phyloP scores from a whole-genome alignment of 2,888 invertebrate species.

The Melanostoma scalare region DNA sequence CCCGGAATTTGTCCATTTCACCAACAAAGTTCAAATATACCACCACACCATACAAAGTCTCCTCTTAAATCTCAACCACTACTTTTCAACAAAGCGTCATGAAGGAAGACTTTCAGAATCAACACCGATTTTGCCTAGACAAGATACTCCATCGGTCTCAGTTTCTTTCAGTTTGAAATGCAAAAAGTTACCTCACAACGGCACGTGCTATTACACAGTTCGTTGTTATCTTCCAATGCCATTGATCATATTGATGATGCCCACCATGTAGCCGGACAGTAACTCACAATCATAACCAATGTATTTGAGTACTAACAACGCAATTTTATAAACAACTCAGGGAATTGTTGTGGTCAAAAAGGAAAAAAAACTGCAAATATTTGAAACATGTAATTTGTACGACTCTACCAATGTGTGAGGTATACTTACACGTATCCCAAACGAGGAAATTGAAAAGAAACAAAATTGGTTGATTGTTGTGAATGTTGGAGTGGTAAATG shows the following conservation, averaged over 20 bases:
- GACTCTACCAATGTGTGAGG: neutral
- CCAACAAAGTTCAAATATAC: no score
- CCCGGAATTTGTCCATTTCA: no score
- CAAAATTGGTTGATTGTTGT: conserved; percentile 22
- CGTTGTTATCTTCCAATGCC: conserved; percentile 14
- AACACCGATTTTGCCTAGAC: no score
- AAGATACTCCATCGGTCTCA: no score
- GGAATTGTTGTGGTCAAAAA: neutral
- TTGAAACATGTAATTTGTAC: conserved; percentile 15
- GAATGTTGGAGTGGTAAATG: conserved; percentile 15
- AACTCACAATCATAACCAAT: conserved; percentile 23
- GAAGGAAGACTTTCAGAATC: no score
- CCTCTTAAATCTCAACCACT: no score
- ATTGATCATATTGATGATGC: conserved; percentile 20
- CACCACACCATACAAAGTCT: no score
- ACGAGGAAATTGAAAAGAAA: conserved; percentile 15
- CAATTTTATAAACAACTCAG: conserved; percentile 28
- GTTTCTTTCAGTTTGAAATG: neutral
- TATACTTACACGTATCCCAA: neutral
- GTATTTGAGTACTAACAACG: conserved; percentile 19
- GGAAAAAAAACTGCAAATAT: neutral
- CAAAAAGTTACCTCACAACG: conserved; percentile 33
- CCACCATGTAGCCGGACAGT: conserved; percentile 14
- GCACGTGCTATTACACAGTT: conserved; percentile 52
- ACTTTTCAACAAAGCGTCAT: no score